Evolutionary conservation across 2,888 invertebrate genomes (phyloP).

Genomic region (Oscheius sp.): DNA sequence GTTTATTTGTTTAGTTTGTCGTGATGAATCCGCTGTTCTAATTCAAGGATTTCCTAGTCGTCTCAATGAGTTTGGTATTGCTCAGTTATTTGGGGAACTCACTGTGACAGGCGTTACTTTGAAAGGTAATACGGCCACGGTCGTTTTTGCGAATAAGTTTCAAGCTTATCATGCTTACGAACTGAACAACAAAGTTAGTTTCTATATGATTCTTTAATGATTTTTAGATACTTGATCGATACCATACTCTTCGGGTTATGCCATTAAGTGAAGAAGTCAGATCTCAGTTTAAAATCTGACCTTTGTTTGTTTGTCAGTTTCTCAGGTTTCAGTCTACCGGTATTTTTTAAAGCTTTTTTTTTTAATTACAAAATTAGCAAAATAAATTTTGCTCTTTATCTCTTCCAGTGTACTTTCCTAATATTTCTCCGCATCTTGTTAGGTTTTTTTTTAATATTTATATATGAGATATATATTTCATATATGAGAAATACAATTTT

Average conservation of each 20-base stretch:
- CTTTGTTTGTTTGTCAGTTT: not conserved
- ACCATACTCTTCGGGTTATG: slow-evolving; percentile 22
- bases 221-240: slow-evolving; percentile 22
- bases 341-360: slow-evolving; percentile 2
- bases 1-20: slow-evolving; percentile 12
- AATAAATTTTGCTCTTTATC: too few species aligned
- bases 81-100: slow-evolving; percentile 40
- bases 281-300: slow-evolving; percentile 1
- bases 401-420: not conserved
- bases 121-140: slow-evolving; percentile 36
- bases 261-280: slow-evolving; percentile 23
- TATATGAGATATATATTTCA: too few species aligned
- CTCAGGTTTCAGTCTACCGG: slow-evolving; percentile 14
- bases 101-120: slow-evolving; percentile 39
- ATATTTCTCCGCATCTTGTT: too few species aligned
- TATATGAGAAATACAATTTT: too few species aligned
- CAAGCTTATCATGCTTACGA: slow-evolving; percentile 41
- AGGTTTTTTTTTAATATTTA: too few species aligned
- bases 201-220: not conserved
- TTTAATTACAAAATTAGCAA: too few species aligned
- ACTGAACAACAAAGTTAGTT: slow-evolving; percentile 19
- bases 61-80: slow-evolving; percentile 50
- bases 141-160: slow-evolving; percentile 52
- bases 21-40: slow-evolving; percentile 30
- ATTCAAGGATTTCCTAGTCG: slow-evolving; percentile 41